A percentile compares a stretch with the other conserved stretches of the same genome.
These are phyloP conservation scores for Microtus montanus DNA, from an alignment of 2,113 vertebrate species.

Conservation along the genomic window DNA sequence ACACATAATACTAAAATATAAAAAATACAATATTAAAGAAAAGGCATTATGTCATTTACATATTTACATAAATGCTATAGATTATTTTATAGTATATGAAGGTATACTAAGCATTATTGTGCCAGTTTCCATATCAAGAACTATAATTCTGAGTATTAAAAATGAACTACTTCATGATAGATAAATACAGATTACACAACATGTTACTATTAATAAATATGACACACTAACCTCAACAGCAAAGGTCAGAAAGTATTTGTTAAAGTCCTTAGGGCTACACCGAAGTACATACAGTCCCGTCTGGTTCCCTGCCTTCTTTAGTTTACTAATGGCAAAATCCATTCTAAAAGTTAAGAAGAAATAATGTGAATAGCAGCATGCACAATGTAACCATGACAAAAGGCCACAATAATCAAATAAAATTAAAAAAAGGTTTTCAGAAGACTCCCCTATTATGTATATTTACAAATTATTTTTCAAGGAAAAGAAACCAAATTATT, in stretches of 20 bases:
- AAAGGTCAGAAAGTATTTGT: constrained; percentile 97
- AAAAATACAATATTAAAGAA: constrained; percentile 51
- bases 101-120: constrained; percentile 36
- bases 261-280: constrained; percentile 96
- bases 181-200: constrained; percentile 37
- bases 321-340: constrained; percentile 94
- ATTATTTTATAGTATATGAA: constrained; percentile 25
- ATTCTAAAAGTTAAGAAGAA: constrained; percentile 87
- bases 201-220: neutral
- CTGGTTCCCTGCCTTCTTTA: constrained; percentile 93
- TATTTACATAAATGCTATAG: constrained; percentile 25
- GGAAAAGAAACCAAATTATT: neutral
- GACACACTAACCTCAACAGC: constrained; percentile 92
- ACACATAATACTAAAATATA: constrained; percentile 32
- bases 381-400: neutral
- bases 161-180: constrained; percentile 16
- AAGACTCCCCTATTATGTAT: neutral
- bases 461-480: constrained; percentile 19
- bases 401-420: constrained; percentile 11
- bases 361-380: constrained; percentile 34
- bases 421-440: constrained; percentile 22
- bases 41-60: constrained; percentile 6
- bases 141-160: constrained; percentile 49
- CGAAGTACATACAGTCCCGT: constrained; percentile 95
- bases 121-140: constrained; percentile 41